Percentiles rank a stretch among this genome's conserved stretches.
Evolutionary conservation across 2,888 invertebrate genomes (phyloP).

Genomic region (Mycogona germanica): DNA sequence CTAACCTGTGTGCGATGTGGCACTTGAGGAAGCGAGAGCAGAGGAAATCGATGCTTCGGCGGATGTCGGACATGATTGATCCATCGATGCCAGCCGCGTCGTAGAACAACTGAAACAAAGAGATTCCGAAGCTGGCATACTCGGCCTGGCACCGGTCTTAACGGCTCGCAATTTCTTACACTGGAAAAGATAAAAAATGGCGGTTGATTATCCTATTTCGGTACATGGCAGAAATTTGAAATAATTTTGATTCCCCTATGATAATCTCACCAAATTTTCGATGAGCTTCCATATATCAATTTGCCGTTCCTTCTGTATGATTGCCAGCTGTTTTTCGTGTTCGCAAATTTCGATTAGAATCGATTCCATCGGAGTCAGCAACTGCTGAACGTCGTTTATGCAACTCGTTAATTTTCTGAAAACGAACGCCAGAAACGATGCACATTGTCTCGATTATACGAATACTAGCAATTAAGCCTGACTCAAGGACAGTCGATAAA

Average conservation of each 20-base stretch:
- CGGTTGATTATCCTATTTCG: neutral
- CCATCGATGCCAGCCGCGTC: no score
- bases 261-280: slow-evolving; percentile 15
- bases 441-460: no score
- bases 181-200: neutral
- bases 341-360: slow-evolving; percentile 8
- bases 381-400: slow-evolving; percentile 6
- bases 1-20: neutral
- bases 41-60: neutral
- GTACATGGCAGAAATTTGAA: neutral
- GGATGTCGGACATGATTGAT: no score
- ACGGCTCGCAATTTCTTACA: slow-evolving; percentile 12
- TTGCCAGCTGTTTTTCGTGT: slow-evolving; percentile 6
- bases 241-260: neutral
- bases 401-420: slow-evolving; percentile 10
- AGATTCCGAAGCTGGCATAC: no score
- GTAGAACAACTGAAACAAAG: no score
- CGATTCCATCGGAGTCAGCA: slow-evolving; percentile 9
- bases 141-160: neutral
- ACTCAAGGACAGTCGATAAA: no score
- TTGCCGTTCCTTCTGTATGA: slow-evolving; percentile 13
- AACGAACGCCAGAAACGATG: no score
- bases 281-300: slow-evolving; percentile 15
- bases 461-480: no score
- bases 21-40: neutral